Conservation (phyloP, 2,888 invertebrate species). For the Coenonympha arcania region DNA sequence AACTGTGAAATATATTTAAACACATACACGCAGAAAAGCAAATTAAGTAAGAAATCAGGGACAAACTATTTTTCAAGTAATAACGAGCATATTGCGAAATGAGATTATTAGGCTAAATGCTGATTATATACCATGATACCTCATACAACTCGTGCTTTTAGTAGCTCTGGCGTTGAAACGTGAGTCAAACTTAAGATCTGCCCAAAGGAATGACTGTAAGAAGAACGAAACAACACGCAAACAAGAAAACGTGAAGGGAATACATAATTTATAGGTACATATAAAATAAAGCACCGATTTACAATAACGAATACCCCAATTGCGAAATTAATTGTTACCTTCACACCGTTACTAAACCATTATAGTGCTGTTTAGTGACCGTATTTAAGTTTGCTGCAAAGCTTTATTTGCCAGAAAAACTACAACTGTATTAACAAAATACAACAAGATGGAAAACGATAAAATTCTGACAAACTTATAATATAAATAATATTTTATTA, state of each 20-base stretch:
- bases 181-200: background rate
- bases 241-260: background rate
- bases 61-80: too few relatives aligned
- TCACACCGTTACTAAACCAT: background rate
- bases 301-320: too few relatives aligned
- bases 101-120: background rate
- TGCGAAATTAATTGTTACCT: background rate
- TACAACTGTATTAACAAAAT: background rate
- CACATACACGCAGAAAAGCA: background rate
- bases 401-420: background rate
- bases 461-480: background rate
- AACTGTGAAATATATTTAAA: background rate
- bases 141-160: background rate
- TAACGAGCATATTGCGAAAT: too few relatives aligned
- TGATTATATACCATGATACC: background rate
- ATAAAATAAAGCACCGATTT: background rate
- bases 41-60: background rate
- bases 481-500: too few relatives aligned
- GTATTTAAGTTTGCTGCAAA: background rate
- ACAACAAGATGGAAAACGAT: background rate
- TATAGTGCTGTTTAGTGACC: background rate
- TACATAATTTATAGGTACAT: background rate
- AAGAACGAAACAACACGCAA: background rate
- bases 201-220: background rate
- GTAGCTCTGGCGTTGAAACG: background rate